These are phyloP conservation scores for Creontiades dilutus DNA, from an alignment of 2,888 invertebrate genomes.

Conservation along the genomic window DNA sequence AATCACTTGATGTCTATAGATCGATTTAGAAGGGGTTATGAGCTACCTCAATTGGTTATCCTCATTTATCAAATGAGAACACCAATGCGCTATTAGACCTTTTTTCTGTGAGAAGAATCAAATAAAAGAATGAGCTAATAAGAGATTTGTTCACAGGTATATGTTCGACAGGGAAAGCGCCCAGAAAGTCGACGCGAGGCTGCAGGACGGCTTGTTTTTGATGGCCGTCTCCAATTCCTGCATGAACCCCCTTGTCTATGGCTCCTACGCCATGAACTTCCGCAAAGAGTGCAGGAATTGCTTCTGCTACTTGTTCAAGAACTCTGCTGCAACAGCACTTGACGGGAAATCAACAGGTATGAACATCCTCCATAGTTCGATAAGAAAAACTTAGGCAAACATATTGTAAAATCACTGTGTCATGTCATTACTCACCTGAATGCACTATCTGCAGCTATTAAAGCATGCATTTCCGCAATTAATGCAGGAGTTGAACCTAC, in stretches of 20 bases:
- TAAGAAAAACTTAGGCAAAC: no score
- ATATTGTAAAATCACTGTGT: no score
- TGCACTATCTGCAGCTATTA: no score
- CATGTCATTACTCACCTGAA: no score
- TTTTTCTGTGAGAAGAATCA: no score
- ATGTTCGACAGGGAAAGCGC: conserved; percentile 86
- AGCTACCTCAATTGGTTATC: no score
- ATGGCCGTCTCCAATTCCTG: conserved; percentile 91
- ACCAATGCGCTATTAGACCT: no score
- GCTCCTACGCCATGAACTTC: conserved; percentile 84
- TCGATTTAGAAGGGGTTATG: no score
- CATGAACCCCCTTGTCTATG: conserved; percentile 89
- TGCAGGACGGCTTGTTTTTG: conserved; percentile 86
- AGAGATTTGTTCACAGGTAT: conserved; percentile 80
- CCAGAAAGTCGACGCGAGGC: conserved; percentile 81
- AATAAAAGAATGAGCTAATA: no score
- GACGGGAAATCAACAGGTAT: conserved; percentile 72
- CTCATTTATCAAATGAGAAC: no score
- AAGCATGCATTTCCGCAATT: conserved; percentile 81
- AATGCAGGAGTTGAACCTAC: conserved; percentile 76
- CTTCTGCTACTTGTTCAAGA: conserved; percentile 71
- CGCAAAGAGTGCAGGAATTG: conserved; percentile 78
- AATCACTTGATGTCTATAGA: no score
- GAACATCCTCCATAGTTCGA: no score
- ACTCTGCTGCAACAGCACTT: conserved; percentile 39